Evolutionary conservation across 2,888 invertebrate genomes (phyloP).

Genomic region (Drosophila lacicola): DNA sequence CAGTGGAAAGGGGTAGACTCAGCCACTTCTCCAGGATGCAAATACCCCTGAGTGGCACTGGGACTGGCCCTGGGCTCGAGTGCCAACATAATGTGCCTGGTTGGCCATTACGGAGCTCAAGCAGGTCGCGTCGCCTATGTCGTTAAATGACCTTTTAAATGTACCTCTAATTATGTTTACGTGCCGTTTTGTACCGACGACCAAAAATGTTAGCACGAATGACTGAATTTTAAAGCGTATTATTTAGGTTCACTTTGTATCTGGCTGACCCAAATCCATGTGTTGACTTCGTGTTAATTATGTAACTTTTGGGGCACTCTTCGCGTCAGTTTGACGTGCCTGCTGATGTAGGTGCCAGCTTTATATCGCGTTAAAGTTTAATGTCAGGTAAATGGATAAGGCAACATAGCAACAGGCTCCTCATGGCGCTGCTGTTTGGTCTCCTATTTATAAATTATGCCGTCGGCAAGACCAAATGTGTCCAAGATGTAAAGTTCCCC

Average conservation of each 20-base stretch:
- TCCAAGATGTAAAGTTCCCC: conserved; percentile 11
- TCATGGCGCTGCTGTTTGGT: background rate
- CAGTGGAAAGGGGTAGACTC: conserved; percentile 26
- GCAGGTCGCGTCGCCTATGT: conserved; percentile 35
- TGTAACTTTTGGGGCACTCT: conserved; percentile 57
- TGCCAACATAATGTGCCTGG: conserved; percentile 48
- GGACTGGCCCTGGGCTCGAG: conserved; percentile 47
- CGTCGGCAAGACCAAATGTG: conserved; percentile 9
- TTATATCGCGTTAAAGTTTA: conserved; percentile 49
- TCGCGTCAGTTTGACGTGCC: conserved; percentile 44
- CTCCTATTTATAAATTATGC: conserved; percentile 21
- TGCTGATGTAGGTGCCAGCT: conserved; percentile 30
- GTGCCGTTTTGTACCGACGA: conserved; percentile 59
- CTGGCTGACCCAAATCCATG: conserved; percentile 61
- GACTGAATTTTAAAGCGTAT: conserved; percentile 63
- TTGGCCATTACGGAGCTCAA: conserved; percentile 23
- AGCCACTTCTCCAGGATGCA: conserved; percentile 65
- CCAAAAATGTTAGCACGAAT: conserved; percentile 43
- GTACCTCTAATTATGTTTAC: conserved; percentile 78
- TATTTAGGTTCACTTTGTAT: conserved; percentile 28
- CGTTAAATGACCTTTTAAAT: conserved; percentile 78
- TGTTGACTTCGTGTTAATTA: conserved; percentile 71
- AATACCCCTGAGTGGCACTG: conserved; percentile 59
- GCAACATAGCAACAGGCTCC: conserved; percentile 16
- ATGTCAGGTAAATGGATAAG: conserved; percentile 31